Evolutionary conservation across 2,113 vertebrate species (phyloP).

Genomic region (Dipodomys merriami): DNA sequence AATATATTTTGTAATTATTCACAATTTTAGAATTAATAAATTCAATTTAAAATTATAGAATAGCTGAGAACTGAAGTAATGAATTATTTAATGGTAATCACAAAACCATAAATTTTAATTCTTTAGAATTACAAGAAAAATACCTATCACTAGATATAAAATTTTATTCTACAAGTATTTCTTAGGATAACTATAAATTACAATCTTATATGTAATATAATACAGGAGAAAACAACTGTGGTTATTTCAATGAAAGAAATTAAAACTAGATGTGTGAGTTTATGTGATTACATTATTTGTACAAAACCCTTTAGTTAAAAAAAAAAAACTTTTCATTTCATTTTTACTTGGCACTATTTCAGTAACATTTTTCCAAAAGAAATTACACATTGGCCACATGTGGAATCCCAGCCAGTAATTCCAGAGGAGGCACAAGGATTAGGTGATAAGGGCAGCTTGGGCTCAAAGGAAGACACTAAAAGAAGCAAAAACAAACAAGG

Average conservation of each 20-base stretch:
- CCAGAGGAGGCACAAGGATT: neutral
- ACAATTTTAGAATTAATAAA: conserved; percentile 49
- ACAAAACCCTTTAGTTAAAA: neutral
- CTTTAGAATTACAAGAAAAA: conserved; percentile 37
- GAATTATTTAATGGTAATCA: conserved; percentile 36
- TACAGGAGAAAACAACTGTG: conserved; percentile 15
- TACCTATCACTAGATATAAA: neutral
- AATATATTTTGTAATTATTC: conserved; percentile 33
- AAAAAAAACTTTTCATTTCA: neutral
- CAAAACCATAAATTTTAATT: conserved; percentile 30
- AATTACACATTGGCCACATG: neutral
- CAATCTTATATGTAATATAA: neutral
- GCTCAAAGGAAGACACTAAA: neutral
- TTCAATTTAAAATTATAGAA: conserved; percentile 35
- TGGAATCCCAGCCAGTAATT: neutral
- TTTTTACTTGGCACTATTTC: conserved; percentile 22
- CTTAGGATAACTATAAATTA: neutral
- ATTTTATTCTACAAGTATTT: conserved; percentile 33
- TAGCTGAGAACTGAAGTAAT: conserved; percentile 30
- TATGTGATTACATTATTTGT: neutral
- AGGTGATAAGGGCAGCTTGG: neutral
- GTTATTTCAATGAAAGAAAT: conserved; percentile 46
- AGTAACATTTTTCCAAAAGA: conserved; percentile 44
- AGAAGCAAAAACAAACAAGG: neutral
- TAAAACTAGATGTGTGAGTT: conserved; percentile 1